Base-by-base conservation (phyloP, 2,888 invertebrate species). In the Dicranocentrus wangi region DNA sequence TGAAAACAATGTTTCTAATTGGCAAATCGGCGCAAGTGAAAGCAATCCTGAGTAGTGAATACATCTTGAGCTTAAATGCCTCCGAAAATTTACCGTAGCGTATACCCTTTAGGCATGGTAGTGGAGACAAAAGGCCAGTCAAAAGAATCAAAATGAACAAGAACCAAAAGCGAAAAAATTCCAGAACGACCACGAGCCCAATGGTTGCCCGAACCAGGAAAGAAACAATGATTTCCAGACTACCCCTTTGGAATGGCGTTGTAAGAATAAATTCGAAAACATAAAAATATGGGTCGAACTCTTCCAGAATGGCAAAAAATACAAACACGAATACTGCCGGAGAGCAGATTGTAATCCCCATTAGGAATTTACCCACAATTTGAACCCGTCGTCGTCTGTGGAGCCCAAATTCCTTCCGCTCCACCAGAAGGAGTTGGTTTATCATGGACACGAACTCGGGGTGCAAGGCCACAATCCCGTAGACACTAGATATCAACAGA, bases 281-380 rank as follows among this genome's bases (percentile, higher is more conserved):
- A 17, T 42, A 58, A 25, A 23, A 60, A 42, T 60, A 71, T 17
- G 70, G 70, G 19, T 71, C 70, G 25, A 71, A 42, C 7, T 60
- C 58, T 23, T 58, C 32, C 8, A 71, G n/a, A 13, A 58, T 15
- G 2, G 15, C 43, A 19, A 71, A n/a, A n/a, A n/a, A n/a, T n/a
- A n/a, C n/a, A n/a, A n/a, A n/a, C n/a, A n/a, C n/a, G n/a, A n/a
- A n/a, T n/a, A n/a, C n/a, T n/a, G n/a, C n/a, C n/a, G n/a, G n/a
- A n/a, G n/a, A n/a, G n/a, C n/a, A n/a, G n/a, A n/a, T n/a, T n/a
- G n/a, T n/a, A n/a, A n/a, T n/a, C n/a, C n/a, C n/a, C n/a, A n/a
- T n/a, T n/a, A n/a, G n/a, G n/a, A n/a, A n/a, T n/a, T n/a, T n/a
- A n/a, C n/a, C n/a, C n/a, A n/a, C n/a, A n/a, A n/a, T n/a, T n/a